phyloP scores from a whole-genome alignment of 1,140 invertebrate species.

The Micrasema longulum region DNA sequence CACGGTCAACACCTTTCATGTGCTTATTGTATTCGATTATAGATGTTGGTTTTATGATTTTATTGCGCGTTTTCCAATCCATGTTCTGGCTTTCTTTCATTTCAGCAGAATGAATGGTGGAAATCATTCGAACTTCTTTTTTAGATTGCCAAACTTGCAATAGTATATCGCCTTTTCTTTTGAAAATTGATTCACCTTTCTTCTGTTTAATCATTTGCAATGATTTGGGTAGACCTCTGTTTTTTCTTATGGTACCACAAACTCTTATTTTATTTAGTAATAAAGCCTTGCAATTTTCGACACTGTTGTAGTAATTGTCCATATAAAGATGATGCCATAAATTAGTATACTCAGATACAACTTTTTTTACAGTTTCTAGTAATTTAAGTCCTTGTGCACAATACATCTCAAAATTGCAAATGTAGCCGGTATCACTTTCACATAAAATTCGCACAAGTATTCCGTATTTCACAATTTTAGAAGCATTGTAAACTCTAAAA shows the following conservation, averaged over 20 bases:
- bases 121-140: conserved; percentile 44
- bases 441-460: conserved; percentile 54
- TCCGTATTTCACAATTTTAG: conserved; percentile 54
- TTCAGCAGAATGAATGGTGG: conserved; percentile 52
- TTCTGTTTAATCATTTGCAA: conserved; percentile 49
- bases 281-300: conserved; percentile 40
- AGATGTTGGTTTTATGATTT: conserved; percentile 48
- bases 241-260: conserved; percentile 52
- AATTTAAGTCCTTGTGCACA: conserved; percentile 44
- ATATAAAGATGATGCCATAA: conserved; percentile 45
- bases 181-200: conserved; percentile 46
- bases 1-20: conserved; percentile 44
- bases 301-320: conserved; percentile 51
- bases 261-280: conserved; percentile 48
- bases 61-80: conserved; percentile 44
- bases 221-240: conserved; percentile 44
- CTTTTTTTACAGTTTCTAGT: conserved; percentile 42
- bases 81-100: conserved; percentile 47
- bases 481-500: conserved; percentile 53
- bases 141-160: conserved; percentile 51
- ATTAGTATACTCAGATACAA: conserved; percentile 29
- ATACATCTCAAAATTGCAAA: conserved; percentile 53
- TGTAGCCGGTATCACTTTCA: conserved; percentile 51
- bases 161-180: conserved; percentile 43
- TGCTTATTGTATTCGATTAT: conserved; percentile 50